Conservation (phyloP, 2,888 invertebrate genomes). For the Diadegma fenestrale region DNA sequence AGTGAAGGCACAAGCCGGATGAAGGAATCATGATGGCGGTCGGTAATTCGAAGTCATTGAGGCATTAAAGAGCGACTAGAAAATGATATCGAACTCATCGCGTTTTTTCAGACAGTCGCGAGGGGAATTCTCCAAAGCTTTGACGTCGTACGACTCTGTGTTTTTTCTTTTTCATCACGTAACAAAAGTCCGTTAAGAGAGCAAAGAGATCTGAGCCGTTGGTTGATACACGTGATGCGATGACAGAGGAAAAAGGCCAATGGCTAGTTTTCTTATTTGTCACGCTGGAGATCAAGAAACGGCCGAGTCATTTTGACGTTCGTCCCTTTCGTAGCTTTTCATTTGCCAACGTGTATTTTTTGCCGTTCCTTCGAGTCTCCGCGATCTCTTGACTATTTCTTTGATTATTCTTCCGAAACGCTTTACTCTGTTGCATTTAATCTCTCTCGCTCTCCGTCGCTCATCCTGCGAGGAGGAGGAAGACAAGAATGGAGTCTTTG, state of each 20-base stretch:
- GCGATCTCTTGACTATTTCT: constrained; percentile 18
- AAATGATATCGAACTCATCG: constrained; percentile 44
- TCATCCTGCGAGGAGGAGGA: constrained; percentile 3
- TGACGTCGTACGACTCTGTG: constrained; percentile 6
- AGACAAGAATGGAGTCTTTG: constrained; percentile 56
- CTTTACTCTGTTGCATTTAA: constrained; percentile 24
- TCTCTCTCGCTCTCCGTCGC: background rate
- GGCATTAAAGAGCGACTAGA: constrained; percentile 43
- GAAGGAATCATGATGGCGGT: constrained; percentile 53
- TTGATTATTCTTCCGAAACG: constrained; percentile 42
- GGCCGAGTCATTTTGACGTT: constrained; percentile 66
- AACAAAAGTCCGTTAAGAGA: constrained; percentile 30
- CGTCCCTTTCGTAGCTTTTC: constrained; percentile 43
- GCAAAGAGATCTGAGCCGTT: constrained; percentile 27
- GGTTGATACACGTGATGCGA: constrained; percentile 48
- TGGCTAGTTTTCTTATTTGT: constrained; percentile 52
- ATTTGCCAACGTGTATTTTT: constrained; percentile 38
- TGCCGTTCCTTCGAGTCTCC: constrained; percentile 5
- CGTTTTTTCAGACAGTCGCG: constrained; percentile 46
- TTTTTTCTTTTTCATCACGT: constrained; percentile 12
- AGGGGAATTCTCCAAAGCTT: constrained; percentile 42
- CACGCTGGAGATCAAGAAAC: constrained; percentile 56
- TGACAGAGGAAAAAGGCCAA: constrained; percentile 39
- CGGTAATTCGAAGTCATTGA: constrained; percentile 54
- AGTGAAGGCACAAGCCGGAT: constrained; percentile 38